Base-by-base conservation (phyloP, 2,888 invertebrate genomes). In the Chouioia cunea region DNA sequence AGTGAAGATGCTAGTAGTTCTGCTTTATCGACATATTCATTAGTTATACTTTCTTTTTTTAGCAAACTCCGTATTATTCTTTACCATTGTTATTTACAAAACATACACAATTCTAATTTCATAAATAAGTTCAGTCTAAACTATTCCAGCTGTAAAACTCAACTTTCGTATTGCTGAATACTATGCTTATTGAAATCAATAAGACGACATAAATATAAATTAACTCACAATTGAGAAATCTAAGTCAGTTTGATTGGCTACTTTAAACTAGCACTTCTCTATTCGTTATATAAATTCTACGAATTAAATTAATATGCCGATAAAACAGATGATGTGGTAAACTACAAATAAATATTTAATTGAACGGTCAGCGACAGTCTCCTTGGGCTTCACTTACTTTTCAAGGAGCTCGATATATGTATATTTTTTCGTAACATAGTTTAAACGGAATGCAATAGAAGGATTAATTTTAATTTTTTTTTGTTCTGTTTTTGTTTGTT, bases 391-490 rank as follows among this genome's bases (percentile, higher is more conserved):
- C 18, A 18, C 2, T 15, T 48, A 16, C 14, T 15, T 52, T 36
- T 57, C 22, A 20, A 66, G 66, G 50, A 63, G 63, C 23, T 69
- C 43, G 64, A 8, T 50, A 16, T 50, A 18, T 50, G 48, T 62
- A 10, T 54, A 73, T 69, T 63, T 4, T 72, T 72, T 65, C 65
- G 59, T 73, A 70, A 68, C 69, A 69, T 57, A 66, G 3, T 50
- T 65, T 66, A 50, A 67, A 70, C 64, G 70, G 70, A 73, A 73
- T 70, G 73, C 66, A 60, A 70, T 20, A 70, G 59, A 63, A 57
- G 58, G 66, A 46, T 65, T 65, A 65, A 72, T 71, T 75, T 71
- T 66, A 18, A n/a, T 54, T 62, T 43, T 67, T 69, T 48, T 71
- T 70, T 57, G 67, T 65, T 64, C n/a, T 14, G 20, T 50, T 69